These are phyloP conservation scores for Hylaeus anthracinus DNA, from an alignment of 1,140 invertebrate genomes.

Conservation along the genomic window DNA sequence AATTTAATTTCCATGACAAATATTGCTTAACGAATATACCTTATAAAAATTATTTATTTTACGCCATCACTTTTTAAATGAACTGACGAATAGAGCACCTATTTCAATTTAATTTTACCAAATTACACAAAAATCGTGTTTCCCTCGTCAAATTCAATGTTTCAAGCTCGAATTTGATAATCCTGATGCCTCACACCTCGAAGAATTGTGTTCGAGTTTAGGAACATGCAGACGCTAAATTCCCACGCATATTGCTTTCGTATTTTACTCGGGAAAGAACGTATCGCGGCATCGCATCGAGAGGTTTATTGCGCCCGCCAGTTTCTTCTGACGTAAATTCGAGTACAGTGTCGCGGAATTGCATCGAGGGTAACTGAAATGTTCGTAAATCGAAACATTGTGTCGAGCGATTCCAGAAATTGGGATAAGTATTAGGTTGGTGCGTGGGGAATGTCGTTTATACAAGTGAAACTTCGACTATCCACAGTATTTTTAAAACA, in stretches of 20 bases:
- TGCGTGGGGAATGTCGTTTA: too few relatives aligned
- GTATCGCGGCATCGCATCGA: neutral
- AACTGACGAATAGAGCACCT: too few relatives aligned
- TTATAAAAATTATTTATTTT: too few relatives aligned
- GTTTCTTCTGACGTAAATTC: neutral
- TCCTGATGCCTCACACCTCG: neutral
- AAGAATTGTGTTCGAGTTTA: neutral
- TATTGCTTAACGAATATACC: neutral
- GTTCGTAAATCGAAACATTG: neutral
- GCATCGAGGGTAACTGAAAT: neutral
- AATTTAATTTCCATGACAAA: neutral
- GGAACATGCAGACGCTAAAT: neutral
- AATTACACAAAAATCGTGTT: too few relatives aligned
- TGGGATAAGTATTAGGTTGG: neutral
- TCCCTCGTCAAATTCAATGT: too few relatives aligned
- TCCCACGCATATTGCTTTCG: slow-evolving; percentile 10
- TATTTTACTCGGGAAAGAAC: slow-evolving; percentile 4
- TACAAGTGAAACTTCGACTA: too few relatives aligned
- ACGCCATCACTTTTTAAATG: too few relatives aligned
- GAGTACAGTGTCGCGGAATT: neutral
- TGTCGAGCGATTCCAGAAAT: too few relatives aligned
- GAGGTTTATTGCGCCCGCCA: neutral
- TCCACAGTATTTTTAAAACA: too few relatives aligned
- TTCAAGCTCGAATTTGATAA: neutral
- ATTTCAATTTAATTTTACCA: too few relatives aligned